Evolutionary conservation across 2,797 vertebrate genomes (phyloP), one percentile per base, ranked within the genome.

Genomic region (Microcaecilia unicolor): DNA sequence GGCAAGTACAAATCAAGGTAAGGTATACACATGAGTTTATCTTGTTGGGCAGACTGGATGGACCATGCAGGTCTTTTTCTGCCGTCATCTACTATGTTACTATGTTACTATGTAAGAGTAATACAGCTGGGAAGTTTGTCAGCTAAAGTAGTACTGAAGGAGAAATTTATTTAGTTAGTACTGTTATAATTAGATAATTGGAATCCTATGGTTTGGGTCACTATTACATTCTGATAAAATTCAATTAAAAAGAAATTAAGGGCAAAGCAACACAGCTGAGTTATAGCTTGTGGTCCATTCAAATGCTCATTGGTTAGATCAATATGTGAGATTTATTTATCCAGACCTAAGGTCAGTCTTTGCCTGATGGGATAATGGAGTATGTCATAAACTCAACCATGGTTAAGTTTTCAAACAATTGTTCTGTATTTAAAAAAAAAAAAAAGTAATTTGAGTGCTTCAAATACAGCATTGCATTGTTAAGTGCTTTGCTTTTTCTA

Each of bases 141-240:
- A 34, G 16, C 10, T 27, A 26, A 31, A 48, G 3, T 3, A 10
- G 15, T 8, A 11, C 12, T 24, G 21, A 26, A 44, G 34, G 34
- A 18, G 12, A 21, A 48, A 24, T 33, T 33, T 25, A 31, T 11
- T 37, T 40, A 8, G 5, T 53, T 37, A 17, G 43, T 31, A 15
- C 15, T 45, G 28, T 4, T 34, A 3, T 20, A 31, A 42, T 8
- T 34, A 41, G 37, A 42, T 30, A 33, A n/a, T 25, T 40, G 14
- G 10, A 21, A 6, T 15, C 19, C 37, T 34, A 2, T 21, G 40
- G 31, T 28, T 37, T 28, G 45, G 25, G 22, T 34, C 35, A 64
- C 36, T 61, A 63, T 61, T 61, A 72, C 55, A 74, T 30, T 28
- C 47, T 45, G 52, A 37, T 48, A 64, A 63, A 74, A 76, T 72